Evolutionary conservation across 92 coral and sea anemone genomes (phyloP), one percentile per base, ranked within the genome.

Genomic region (Pocillopora meandrina): DNA sequence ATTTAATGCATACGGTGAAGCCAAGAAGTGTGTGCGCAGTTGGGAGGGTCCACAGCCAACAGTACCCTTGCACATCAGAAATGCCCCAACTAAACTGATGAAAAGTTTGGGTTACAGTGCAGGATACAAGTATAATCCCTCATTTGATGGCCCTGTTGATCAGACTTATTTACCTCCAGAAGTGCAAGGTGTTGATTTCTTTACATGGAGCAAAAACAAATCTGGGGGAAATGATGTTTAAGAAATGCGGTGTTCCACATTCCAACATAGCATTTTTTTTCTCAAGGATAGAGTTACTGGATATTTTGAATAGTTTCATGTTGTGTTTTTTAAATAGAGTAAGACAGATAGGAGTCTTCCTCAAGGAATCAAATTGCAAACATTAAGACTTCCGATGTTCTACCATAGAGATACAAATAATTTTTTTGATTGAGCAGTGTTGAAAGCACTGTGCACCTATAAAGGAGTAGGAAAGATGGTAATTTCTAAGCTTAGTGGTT

Each of bases 31-130:
- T 73, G 91, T 97, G 67, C 90, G 78, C 17, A 90, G 87, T 31
- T 95, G 95, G 94, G 93, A 97, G 59, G 99, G 99, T 33, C 92
- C 97, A 26, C 96, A 95, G 66, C 99, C 99, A 59, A 81, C 98
- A 52, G 98, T 94, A 3, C 99, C 99, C 5, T 80, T 94, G 23
- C 99, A 97, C 83, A 90, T 97, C 59, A 90, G 99, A 34, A 97
- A 97, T 87, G 99, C 99, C 8, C 98, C 99, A 20, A 97, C 99
- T 7, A 90, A 89, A 84, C 91, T 97, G 23, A 92, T 97, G 97
- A 95, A 88, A 75, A 83, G 84, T 61, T 88, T 97, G 36, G 99
- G 99, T 21, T 97, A 94, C 81, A 93, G 97, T 11, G 92, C 92
- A 68, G 99, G 93, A 10, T 97, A 97, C 85, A 97, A 92, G 74